Conservation (phyloP, 2,888 invertebrate species). For the Cataglyphis albicans region DNA sequence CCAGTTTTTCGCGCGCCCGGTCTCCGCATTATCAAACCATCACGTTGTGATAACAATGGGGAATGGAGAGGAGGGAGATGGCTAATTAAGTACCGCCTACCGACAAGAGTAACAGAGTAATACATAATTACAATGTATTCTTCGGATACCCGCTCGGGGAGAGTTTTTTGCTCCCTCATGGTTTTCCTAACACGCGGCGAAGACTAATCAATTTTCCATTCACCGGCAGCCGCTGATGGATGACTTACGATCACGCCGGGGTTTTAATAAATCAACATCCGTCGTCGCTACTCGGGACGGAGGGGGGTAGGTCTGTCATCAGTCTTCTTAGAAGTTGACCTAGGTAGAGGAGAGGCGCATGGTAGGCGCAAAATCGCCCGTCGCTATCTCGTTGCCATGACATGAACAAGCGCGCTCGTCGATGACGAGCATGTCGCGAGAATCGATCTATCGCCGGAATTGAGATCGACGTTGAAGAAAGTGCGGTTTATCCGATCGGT, state of each 20-base stretch:
- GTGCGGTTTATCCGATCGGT: slow-evolving; percentile 50
- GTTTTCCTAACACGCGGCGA: slow-evolving; percentile 43
- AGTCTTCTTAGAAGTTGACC: slow-evolving; percentile 63
- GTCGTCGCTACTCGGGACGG: slow-evolving; percentile 49
- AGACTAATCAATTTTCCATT: slow-evolving; percentile 76
- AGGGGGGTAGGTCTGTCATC: slow-evolving; percentile 55
- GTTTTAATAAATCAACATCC: slow-evolving; percentile 76
- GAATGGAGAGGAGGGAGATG: slow-evolving; percentile 10
- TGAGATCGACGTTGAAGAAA: background rate
- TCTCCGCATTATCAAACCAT: slow-evolving; percentile 51
- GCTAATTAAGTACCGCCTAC: slow-evolving; percentile 68
- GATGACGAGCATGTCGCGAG: slow-evolving; percentile 47
- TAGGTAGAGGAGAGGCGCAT: slow-evolving; percentile 33
- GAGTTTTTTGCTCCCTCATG: slow-evolving; percentile 40
- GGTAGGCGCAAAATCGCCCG: slow-evolving; percentile 54
- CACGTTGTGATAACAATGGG: slow-evolving; percentile 32
- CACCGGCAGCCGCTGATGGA: slow-evolving; percentile 68
- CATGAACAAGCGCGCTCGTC: slow-evolving; percentile 43
- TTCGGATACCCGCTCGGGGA: slow-evolving; percentile 28
- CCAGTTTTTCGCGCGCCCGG: slow-evolving; percentile 53
- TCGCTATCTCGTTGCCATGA: slow-evolving; percentile 49
- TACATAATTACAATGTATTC: slow-evolving; percentile 60
- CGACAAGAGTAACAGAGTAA: slow-evolving; percentile 67
- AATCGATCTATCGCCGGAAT: slow-evolving; percentile 60
- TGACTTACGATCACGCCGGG: slow-evolving; percentile 69